A percentile compares a stretch with the other conserved stretches of the same genome.
Evolutionary conservation across 2,797 vertebrate species (phyloP).

Genomic region (Parauchenoglanis punctatus): DNA sequence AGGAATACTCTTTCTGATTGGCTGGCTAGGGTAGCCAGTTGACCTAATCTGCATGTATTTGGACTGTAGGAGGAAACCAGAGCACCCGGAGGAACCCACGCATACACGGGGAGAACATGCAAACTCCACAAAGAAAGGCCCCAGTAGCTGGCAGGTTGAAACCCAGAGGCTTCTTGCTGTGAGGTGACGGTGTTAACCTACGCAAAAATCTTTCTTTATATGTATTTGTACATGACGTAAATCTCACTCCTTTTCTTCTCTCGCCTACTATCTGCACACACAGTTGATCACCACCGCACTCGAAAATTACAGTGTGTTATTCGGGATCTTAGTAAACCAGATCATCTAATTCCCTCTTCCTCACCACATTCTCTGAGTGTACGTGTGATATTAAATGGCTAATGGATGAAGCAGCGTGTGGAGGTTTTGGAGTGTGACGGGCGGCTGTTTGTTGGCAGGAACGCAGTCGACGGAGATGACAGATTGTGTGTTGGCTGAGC

Average conservation of each 20-base stretch:
- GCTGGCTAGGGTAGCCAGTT: too few species aligned
- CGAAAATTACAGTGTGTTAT: not conserved
- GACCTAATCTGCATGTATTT: too few species aligned
- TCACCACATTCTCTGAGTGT: not conserved
- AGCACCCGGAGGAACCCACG: too few species aligned
- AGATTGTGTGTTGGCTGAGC: slow-evolving; percentile 67
- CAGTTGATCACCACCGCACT: not conserved
- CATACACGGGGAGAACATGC: too few species aligned
- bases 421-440: slow-evolving; percentile 28
- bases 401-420: slow-evolving; percentile 30
- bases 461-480: slow-evolving; percentile 47
- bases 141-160: too few species aligned
- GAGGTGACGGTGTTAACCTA: too few species aligned
- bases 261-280: not conserved
- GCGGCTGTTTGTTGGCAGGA: slow-evolving; percentile 41
- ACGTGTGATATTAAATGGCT: slow-evolving; percentile 33
- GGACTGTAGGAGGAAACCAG: too few species aligned
- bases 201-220: not conserved
- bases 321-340: not conserved
- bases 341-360: not conserved
- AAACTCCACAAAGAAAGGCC: too few species aligned
- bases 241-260: not conserved
- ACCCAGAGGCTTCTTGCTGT: too few species aligned
- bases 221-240: not conserved
- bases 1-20: too few species aligned